These are phyloP conservation scores for Cantharis flavilabris DNA, from an alignment of 2,888 invertebrate species.

Conservation along the genomic window DNA sequence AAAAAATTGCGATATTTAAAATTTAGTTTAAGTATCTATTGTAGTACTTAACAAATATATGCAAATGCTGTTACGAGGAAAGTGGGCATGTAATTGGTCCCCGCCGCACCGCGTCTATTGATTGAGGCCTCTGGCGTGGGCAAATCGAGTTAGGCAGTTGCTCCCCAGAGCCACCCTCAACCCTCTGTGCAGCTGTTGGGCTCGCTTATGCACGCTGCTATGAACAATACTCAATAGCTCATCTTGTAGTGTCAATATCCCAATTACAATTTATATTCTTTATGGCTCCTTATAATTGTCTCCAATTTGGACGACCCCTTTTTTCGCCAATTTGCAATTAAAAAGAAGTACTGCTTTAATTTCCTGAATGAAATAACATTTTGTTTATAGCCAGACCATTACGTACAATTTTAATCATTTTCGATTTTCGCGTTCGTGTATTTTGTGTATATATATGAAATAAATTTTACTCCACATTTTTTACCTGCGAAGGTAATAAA, in stretches of 20 bases:
- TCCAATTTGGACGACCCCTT: slow-evolving; percentile 5
- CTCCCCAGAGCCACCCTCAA: slow-evolving; percentile 44
- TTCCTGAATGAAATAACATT: neutral
- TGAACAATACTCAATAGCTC: slow-evolving; percentile 33
- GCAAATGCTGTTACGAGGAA: slow-evolving; percentile 60
- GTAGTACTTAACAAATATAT: slow-evolving; percentile 51
- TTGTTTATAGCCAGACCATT: neutral
- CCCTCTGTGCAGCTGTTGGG: slow-evolving; percentile 31
- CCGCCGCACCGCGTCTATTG: slow-evolving; percentile 57
- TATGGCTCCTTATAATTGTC: slow-evolving; percentile 24
- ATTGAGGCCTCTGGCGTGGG: slow-evolving; percentile 56
- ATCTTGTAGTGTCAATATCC: slow-evolving; percentile 32
- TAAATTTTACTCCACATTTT: neutral
- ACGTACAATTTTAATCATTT: neutral
- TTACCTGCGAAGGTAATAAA: slow-evolving; percentile 47
- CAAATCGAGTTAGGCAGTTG: slow-evolving; percentile 56
- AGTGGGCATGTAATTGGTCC: slow-evolving; percentile 61
- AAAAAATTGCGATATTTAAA: neutral
- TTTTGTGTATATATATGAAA: neutral
- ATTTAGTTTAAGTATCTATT: slow-evolving; percentile 25
- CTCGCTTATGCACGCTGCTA: slow-evolving; percentile 33
- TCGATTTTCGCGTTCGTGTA: neutral
- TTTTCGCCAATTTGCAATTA: neutral
- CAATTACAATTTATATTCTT: slow-evolving; percentile 30
- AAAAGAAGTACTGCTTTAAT: neutral